Percentiles rank a stretch among this genome's conserved stretches.
Evolutionary conservation across 2,888 invertebrate species (phyloP).

Genomic region (Rhogogaster chlorosoma): DNA sequence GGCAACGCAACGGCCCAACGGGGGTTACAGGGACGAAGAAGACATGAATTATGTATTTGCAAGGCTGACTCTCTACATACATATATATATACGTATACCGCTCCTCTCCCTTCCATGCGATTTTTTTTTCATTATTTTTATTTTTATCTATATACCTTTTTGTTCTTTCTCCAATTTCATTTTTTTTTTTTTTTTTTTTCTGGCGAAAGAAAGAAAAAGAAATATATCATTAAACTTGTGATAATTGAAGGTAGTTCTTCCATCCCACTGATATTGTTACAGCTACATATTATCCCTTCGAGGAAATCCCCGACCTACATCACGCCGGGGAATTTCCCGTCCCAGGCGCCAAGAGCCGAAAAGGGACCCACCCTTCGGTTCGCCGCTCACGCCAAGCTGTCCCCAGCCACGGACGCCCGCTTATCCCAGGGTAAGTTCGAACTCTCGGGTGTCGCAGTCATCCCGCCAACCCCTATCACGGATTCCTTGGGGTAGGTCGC

Average conservation of each 20-base stretch:
- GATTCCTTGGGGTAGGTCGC: constrained; percentile 52
- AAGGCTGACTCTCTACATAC: constrained; percentile 15
- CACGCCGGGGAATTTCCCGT: constrained; percentile 37
- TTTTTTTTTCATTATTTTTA: background rate
- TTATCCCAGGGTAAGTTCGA: constrained; percentile 35
- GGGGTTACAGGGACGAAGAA: constrained; percentile 49
- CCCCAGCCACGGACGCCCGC: constrained; percentile 30
- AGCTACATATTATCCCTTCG: background rate
- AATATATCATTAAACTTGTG: background rate
- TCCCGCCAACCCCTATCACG: constrained; percentile 46
- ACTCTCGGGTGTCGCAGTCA: constrained; percentile 46
- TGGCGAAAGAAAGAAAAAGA: background rate
- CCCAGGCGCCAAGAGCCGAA: constrained; percentile 15
- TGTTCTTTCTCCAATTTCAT: background rate
- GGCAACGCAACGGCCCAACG: constrained; percentile 33
- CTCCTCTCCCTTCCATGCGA: background rate
- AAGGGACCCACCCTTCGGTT: constrained; percentile 48
- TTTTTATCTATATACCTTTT: background rate
- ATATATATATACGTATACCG: background rate
- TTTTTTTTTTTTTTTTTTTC: background rate
- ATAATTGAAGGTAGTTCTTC: background rate
- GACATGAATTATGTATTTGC: constrained; percentile 67
- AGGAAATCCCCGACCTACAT: constrained; percentile 43
- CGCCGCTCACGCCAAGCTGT: constrained; percentile 36
- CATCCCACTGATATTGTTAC: background rate